Percentiles rank a stretch among this genome's conserved stretches.
These are phyloP conservation scores for Ptychadena robeensis DNA, from an alignment of 2,797 vertebrate species.

Conservation along the genomic window DNA sequence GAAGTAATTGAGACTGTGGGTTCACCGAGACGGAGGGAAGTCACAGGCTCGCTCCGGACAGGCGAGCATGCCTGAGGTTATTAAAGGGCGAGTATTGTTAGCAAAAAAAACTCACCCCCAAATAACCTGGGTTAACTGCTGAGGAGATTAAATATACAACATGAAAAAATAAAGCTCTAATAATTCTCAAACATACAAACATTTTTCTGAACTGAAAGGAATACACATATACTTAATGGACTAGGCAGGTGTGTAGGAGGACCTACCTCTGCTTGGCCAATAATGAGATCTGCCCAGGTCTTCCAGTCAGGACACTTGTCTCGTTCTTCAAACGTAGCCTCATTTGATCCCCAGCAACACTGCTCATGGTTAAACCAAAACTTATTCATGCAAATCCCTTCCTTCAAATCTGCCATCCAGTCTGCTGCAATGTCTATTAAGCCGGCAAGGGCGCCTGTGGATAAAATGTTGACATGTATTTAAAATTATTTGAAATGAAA, in stretches of 20 bases:
- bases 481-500: neutral
- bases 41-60: too few species aligned
- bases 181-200: too few species aligned
- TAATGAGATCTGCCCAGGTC: slow-evolving; percentile 96
- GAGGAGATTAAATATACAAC: too few species aligned
- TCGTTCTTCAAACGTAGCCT: slow-evolving; percentile 94
- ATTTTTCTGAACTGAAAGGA: too few species aligned
- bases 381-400: slow-evolving; percentile 94
- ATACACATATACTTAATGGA: too few species aligned
- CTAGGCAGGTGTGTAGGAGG: neutral
- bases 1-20: too few species aligned
- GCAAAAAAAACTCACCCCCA: too few species aligned
- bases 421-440: slow-evolving; percentile 98
- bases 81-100: too few species aligned
- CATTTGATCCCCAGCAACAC: slow-evolving; percentile 97
- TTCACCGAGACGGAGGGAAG: too few species aligned
- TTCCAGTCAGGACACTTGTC: slow-evolving; percentile 99
- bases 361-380: slow-evolving; percentile 99
- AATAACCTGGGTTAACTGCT: too few species aligned
- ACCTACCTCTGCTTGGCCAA: slow-evolving; percentile 95
- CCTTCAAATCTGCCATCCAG: slow-evolving; percentile 98
- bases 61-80: too few species aligned
- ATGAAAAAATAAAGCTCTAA: too few species aligned
- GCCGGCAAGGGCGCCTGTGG: slow-evolving; percentile 91
- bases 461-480: neutral